phyloP scores from a whole-genome alignment of 1,140 invertebrate species.

The Medauroidea extradentata region DNA sequence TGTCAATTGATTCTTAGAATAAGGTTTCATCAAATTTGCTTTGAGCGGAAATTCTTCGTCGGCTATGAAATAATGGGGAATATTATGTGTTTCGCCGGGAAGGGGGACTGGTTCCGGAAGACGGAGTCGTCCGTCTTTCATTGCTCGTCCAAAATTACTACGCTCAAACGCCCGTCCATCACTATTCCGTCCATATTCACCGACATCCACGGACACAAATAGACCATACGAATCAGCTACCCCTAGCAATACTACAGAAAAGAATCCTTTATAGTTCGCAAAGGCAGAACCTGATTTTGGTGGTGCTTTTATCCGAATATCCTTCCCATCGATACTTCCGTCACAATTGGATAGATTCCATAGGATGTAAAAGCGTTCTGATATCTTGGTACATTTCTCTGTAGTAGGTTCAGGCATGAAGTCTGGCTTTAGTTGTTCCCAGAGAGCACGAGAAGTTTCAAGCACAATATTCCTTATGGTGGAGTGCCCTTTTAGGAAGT shows the following conservation, averaged over 20 bases:
- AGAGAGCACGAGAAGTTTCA: conserved; percentile 32
- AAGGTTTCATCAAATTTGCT: no score
- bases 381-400: conserved; percentile 2
- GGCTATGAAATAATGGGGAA: no score
- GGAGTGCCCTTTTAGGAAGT: conserved; percentile 29
- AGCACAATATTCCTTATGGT: conserved; percentile 30
- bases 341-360: conserved; percentile 39
- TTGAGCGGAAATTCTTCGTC: no score
- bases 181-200: conserved; percentile 34
- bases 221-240: conserved; percentile 40
- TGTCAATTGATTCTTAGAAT: neutral
- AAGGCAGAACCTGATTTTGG: conserved; percentile 35
- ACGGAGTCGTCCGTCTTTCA: no score
- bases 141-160: no score
- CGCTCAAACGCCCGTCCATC: conserved; percentile 26
- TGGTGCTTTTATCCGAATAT: conserved; percentile 39
- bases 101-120: no score
- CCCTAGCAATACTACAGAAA: conserved; percentile 41
- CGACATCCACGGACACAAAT: conserved; percentile 42
- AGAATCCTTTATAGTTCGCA: conserved; percentile 42
- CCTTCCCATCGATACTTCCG: conserved; percentile 44
- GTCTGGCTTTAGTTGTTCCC: conserved; percentile 24
- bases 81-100: no score
- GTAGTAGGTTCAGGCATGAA: conserved; percentile 22
- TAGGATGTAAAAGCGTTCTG: conserved; percentile 24